These are phyloP conservation scores for Periophthalmus modestus DNA, from an alignment of 2,113 vertebrate species.

Conservation along the genomic window DNA sequence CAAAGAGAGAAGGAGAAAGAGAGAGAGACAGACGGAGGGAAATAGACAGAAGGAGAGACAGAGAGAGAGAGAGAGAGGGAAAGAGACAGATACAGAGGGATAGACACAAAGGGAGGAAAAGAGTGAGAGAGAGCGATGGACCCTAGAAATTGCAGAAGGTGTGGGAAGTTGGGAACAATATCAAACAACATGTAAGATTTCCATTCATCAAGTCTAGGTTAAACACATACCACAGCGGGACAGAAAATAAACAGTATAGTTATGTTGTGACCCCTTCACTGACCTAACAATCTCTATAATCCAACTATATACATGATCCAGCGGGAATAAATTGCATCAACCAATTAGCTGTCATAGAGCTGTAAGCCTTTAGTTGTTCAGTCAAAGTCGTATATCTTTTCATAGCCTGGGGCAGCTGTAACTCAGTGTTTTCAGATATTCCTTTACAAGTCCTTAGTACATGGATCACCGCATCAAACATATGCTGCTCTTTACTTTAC, in stretches of 20 bases:
- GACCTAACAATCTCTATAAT: too few species aligned
- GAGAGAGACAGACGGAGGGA: background rate
- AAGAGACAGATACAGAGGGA: background rate
- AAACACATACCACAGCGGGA: constrained; percentile 5
- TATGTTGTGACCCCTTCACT: background rate
- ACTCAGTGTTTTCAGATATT: too few species aligned
- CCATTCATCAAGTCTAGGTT: background rate
- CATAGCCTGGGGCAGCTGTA: too few species aligned
- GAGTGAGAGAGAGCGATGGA: background rate
- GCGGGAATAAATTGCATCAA: too few species aligned
- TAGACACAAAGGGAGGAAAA: background rate
- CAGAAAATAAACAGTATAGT: constrained; percentile 13
- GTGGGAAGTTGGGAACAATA: background rate
- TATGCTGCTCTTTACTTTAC: too few species aligned
- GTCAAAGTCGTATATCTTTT: too few species aligned
- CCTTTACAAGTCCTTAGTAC: too few species aligned
- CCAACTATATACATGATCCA: too few species aligned
- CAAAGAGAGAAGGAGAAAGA: too few species aligned
- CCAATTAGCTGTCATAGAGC: too few species aligned
- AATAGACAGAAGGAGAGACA: background rate
- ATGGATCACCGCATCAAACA: too few species aligned
- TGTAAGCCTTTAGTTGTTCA: too few species aligned
- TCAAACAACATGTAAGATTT: background rate
- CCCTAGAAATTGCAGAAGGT: background rate
- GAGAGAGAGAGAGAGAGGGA: background rate